phyloP scores from a whole-genome alignment of 2,888 invertebrate genomes.

The Anodontia alba region DNA sequence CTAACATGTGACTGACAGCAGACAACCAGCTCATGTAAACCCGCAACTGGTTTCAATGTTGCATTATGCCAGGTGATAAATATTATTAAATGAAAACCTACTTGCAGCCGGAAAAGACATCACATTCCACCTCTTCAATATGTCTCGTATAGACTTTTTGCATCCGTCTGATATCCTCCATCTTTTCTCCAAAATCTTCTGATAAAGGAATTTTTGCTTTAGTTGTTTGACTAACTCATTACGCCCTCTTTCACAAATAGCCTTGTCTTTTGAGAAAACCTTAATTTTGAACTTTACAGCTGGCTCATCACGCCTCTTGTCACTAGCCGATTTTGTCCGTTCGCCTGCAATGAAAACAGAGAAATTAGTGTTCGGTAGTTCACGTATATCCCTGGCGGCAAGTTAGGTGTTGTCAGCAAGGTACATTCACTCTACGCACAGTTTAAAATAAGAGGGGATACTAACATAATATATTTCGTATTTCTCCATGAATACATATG shows the following conservation, averaged over 20 bases:
- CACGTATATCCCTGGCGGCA: too few species aligned
- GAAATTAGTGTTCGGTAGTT: too few species aligned
- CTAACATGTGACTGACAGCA: too few species aligned
- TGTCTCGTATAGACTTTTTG: conserved; percentile 32
- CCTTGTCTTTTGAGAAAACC: conserved; percentile 32
- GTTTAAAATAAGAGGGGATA: too few species aligned
- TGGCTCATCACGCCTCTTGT: conserved; percentile 3
- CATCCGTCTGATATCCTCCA: conserved; percentile 20
- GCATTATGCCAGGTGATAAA: too few species aligned
- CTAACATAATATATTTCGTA: too few species aligned
- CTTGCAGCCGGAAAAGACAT: not conserved
- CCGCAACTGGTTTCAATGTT: too few species aligned
- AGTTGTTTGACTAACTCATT: conserved; percentile 46
- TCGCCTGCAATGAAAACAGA: not conserved
- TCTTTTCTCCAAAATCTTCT: conserved; percentile 34
- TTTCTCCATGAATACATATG: too few species aligned
- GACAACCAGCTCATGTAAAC: too few species aligned
- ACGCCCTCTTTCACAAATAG: conserved; percentile 32
- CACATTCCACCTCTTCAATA: conserved; percentile 25
- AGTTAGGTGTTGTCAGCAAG: too few species aligned
- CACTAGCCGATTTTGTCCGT: not conserved
- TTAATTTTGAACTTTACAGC: conserved; percentile 18
- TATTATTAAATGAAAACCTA: not conserved
- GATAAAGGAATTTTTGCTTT: conserved; percentile 45
- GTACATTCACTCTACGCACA: too few species aligned